Base-by-base conservation (phyloP, 2,888 invertebrate genomes). In the Lasius platythorax region DNA sequence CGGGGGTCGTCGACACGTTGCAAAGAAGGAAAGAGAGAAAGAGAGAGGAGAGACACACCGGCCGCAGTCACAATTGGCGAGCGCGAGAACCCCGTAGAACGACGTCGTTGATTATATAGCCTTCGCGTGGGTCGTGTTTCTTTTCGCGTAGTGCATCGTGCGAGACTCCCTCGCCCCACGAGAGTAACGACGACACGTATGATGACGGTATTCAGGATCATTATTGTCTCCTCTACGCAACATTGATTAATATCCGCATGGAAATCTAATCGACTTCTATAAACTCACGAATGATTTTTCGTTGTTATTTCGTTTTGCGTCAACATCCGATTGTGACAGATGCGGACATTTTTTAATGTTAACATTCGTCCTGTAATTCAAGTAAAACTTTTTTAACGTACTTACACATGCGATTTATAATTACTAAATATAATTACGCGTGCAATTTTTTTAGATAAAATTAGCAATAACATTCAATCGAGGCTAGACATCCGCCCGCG, bases 51-150 rank as follows among this genome's bases (percentile, higher is more conserved):
- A 11, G 2, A 53, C 5, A 87, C 85, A 86, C 88, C 82, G 84
- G 74, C 79, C 85, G 79, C 74, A 82, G 75, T 89, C 82, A 84
- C 90, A 87, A 90, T 90, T 87, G 90, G 91, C 89, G 84, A 87
- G 89, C 85, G 37, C 56, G 73, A 73, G 75, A 72, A 79, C 83
- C 87, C 85, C 83, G 87, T 85, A 90, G 86, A 86, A 89, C 84
- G 86, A 85, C 84, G 83, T 70, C 74, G 67, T 85, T 89, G 91
- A 90, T 90, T 23, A 23, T 90, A 90, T 79, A 86, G 91, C 63
- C 89, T 86, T 90, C 84, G 90, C 91, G 90, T 90, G 91, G 90
- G 90, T 85, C 90, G 90, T 82, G 78, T 79, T 89, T 86, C 86
- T 90, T 83, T 85, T 53, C 82, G 50, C 75, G 33, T 73, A 78